A percentile compares a stretch with the other conserved stretches of the same genome.
Conservation (phyloP, 1,140 invertebrate species). For the Mactra quadrangularis region DNA sequence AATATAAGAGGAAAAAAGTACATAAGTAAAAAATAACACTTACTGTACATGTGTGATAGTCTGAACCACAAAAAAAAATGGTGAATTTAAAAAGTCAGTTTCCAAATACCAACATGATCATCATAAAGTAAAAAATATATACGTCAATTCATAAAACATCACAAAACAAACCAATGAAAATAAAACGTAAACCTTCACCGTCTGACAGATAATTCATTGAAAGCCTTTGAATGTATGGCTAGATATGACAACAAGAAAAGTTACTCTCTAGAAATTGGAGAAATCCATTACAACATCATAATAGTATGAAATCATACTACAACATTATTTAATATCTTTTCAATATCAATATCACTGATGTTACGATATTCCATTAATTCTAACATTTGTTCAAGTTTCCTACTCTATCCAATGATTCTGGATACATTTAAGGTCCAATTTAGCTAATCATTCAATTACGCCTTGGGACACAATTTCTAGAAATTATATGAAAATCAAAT, state of each 20-base stretch:
- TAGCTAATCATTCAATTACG: slow-evolving; percentile 59
- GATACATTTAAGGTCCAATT: slow-evolving; percentile 48
- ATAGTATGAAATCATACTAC: slow-evolving; percentile 44
- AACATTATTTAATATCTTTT: slow-evolving; percentile 61
- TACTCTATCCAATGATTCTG: slow-evolving; percentile 36
- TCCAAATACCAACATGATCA: too few species aligned
- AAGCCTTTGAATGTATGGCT: slow-evolving; percentile 25
- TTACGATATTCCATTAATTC: slow-evolving; percentile 61
- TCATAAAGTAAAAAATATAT: too few species aligned
- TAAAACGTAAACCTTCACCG: too few species aligned
- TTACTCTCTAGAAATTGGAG: slow-evolving; percentile 51
- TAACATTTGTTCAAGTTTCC: slow-evolving; percentile 63
- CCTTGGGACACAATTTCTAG: slow-evolving; percentile 51
- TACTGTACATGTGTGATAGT: too few species aligned
- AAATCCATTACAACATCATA: slow-evolving; percentile 48
- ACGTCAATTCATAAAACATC: too few species aligned
- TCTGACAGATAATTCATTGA: not conserved
- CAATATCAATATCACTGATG: slow-evolving; percentile 55
- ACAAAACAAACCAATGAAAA: too few species aligned
- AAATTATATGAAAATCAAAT: slow-evolving; percentile 64
- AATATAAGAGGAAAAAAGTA: too few species aligned
- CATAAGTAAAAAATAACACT: too few species aligned
- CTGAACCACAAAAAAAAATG: too few species aligned
- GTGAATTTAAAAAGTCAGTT: too few species aligned
- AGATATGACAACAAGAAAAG: slow-evolving; percentile 33